Evolutionary conservation across 2,888 invertebrate genomes (phyloP).

Genomic region (Acleris cristana): DNA sequence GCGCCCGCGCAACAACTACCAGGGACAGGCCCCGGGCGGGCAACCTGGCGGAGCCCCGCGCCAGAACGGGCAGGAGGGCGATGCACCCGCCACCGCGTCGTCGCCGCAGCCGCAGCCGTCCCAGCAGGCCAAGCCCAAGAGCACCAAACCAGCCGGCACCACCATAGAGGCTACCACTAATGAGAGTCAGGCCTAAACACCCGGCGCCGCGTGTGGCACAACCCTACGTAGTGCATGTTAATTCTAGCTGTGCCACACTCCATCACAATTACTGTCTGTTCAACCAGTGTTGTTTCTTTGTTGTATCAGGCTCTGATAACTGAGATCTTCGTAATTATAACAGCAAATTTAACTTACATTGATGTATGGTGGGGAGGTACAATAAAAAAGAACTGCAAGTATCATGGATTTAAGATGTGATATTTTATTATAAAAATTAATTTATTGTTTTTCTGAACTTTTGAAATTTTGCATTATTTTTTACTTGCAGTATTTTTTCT

Average conservation of each 20-base stretch:
- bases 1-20: conserved; percentile 69
- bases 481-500: conserved; percentile 38
- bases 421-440: conserved; percentile 72
- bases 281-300: conserved; percentile 54
- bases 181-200: conserved; percentile 79
- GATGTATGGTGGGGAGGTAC: conserved; percentile 56
- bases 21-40: conserved; percentile 52
- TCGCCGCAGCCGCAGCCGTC: conserved; percentile 53
- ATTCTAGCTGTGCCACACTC: conserved; percentile 68
- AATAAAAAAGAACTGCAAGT: conserved; percentile 69
- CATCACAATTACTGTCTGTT: conserved; percentile 57
- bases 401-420: conserved; percentile 80
- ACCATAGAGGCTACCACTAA: conserved; percentile 77
- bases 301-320: conserved; percentile 53
- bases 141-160: conserved; percentile 65
- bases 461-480: conserved; percentile 36
- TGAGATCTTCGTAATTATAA: conserved; percentile 56
- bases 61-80: conserved; percentile 66
- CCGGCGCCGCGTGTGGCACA: conserved; percentile 59
- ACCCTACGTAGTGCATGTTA: conserved; percentile 67
- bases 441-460: conserved; percentile 56
- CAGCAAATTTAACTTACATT: conserved; percentile 48
- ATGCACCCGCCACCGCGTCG: conserved; percentile 54
- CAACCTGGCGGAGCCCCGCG: conserved; percentile 49
- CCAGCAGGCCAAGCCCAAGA: conserved; percentile 65